A percentile compares a stretch with the other conserved stretches of the same genome.
Conservation (phyloP, 1,140 invertebrate genomes). For the Zaprionus nigranus region DNA sequence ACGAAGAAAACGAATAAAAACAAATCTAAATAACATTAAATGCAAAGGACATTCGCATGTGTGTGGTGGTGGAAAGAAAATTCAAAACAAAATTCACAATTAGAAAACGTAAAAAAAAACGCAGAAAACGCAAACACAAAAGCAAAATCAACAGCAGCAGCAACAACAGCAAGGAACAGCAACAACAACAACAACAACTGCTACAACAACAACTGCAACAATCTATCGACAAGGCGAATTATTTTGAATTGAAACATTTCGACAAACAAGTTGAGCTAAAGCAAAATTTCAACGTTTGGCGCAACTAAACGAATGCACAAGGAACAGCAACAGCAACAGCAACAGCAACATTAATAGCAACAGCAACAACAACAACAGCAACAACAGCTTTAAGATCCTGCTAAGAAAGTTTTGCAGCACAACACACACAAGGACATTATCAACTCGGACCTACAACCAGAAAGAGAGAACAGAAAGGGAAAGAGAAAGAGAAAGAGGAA, state of each 20-base stretch:
- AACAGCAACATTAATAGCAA: constrained; percentile 19
- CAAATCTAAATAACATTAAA: constrained; percentile 82
- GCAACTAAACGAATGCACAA: constrained; percentile 58
- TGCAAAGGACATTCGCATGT: constrained; percentile 84
- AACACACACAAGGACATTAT: constrained; percentile 21
- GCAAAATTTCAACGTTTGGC: constrained; percentile 82
- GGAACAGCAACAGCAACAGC: constrained; percentile 20
- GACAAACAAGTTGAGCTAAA: constrained; percentile 77
- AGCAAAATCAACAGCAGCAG: constrained; percentile 47
- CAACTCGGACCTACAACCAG: constrained; percentile 47
- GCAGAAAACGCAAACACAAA: constrained; percentile 80
- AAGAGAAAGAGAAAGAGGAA: constrained; percentile 12
- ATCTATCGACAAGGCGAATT: constrained; percentile 54
- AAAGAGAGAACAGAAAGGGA: constrained; percentile 1
- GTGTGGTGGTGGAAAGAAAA: constrained; percentile 84
- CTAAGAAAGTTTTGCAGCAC: constrained; percentile 42
- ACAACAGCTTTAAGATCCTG: neutral
- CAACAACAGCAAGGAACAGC: constrained; percentile 28
- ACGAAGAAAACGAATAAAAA: constrained; percentile 52
- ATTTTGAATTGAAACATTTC: constrained; percentile 71
- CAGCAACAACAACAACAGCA: neutral
- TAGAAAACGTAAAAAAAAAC: constrained; percentile 84
- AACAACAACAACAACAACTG: constrained; percentile 28
- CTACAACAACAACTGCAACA: constrained; percentile 25
- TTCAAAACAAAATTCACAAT: constrained; percentile 84